Evolutionary conservation across 2,888 invertebrate genomes (phyloP).

Genomic region (Mechanitis mazaeus): DNA sequence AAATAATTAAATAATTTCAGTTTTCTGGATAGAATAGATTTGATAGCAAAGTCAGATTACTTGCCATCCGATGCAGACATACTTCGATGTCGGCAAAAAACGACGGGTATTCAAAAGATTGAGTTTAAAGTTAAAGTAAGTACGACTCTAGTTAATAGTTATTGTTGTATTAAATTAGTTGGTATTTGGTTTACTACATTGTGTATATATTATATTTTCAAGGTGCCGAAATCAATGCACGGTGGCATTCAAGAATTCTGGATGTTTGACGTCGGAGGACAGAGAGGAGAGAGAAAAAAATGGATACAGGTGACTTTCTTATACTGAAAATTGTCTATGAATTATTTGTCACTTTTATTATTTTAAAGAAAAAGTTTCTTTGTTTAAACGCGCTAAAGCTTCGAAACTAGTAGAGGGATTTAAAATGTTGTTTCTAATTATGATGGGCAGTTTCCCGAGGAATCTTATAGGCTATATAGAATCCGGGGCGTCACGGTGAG

Average conservation of each 20-base stretch:
- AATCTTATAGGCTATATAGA: no score
- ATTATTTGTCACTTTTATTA: neutral
- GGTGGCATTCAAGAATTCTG: slow-evolving; percentile 84
- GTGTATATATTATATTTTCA: neutral
- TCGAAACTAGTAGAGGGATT: no score
- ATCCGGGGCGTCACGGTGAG: no score
- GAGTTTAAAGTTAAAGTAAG: slow-evolving; percentile 81
- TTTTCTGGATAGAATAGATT: slow-evolving; percentile 83
- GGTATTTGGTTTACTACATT: neutral
- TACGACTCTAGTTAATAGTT: neutral
- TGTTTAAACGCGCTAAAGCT: no score
- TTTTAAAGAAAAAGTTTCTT: no score
- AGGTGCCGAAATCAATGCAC: slow-evolving; percentile 82
- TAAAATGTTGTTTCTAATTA: no score
- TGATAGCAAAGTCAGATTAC: slow-evolving; percentile 79
- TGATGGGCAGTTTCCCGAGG: no score
- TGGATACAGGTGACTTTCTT: slow-evolving; percentile 81
- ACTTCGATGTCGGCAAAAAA: slow-evolving; percentile 83
- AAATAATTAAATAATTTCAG: slow-evolving; percentile 59
- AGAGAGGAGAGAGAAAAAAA: slow-evolving; percentile 86
- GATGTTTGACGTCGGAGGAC: slow-evolving; percentile 92
- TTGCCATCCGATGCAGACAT: slow-evolving; percentile 86
- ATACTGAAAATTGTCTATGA: neutral
- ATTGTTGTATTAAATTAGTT: neutral
- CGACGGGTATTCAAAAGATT: slow-evolving; percentile 84